Base-by-base conservation (phyloP, 2,888 invertebrate genomes). In the Acanthosepion lycidas region DNA sequence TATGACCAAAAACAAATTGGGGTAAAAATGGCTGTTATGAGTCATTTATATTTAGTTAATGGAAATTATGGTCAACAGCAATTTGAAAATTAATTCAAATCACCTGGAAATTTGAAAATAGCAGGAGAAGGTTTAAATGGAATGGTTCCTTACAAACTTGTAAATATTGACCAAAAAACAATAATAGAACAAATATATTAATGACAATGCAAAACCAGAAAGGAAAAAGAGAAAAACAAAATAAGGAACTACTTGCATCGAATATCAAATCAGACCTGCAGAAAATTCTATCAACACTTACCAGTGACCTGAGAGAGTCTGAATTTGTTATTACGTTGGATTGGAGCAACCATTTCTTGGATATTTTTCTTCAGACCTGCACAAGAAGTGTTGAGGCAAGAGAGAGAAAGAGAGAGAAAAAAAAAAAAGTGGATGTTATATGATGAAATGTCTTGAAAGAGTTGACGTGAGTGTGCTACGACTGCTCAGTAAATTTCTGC, bases 351-450 rank as follows among this genome's bases (percentile, higher is more conserved):
- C 92, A 92, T 92, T 49, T 92, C 92, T 48, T 92, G 92, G 93
- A 93, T 93, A 53, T 93, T 93, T 93, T 93, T 93, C 93, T 93
- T 93, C 53, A 93, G 49, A 93, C 93, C 93, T 93, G 93, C 93
- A n/a, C 78, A 78, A 93, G 53, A 53, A 28, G 51, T 51, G 93
- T 93, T 49, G n/a, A 53, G 53, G 53, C 78, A 33, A 78, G 78
- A 78, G 78, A 78, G n/a, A 78, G n/a, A 78, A n/a, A 78, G n/a
- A 78, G n/a, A 78, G 78, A 78, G 78, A 78, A n/a, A 78, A n/a
- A 64, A n/a, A n/a, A 78, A 78, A 15, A n/a, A n/a, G n/a, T n/a
- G 78, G 78, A 59, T 59, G 59, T 26, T 59, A 23, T 23, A 59
- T 26, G 59, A 59, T 23, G 59, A 59, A 59, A 59, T 23, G 26